phyloP scores from a whole-genome alignment of 1,140 invertebrate genomes.

The Nasonia longicornis region DNA sequence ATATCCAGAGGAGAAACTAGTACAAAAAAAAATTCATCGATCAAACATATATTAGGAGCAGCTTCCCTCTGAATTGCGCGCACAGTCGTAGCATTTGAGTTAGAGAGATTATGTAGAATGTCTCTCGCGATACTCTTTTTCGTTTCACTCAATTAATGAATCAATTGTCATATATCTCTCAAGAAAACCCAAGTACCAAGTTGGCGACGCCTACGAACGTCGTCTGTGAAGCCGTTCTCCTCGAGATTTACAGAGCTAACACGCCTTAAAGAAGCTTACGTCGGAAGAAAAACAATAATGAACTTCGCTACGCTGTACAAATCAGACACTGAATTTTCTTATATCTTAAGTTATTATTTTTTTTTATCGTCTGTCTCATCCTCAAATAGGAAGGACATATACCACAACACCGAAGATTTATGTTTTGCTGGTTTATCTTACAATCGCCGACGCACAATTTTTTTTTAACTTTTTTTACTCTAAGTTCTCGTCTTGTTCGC shows the following conservation, averaged over 20 bases:
- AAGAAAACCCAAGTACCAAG: conserved; percentile 12
- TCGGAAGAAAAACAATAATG: conserved; percentile 19
- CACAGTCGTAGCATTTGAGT: background rate
- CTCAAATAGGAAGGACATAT: conserved; percentile 2
- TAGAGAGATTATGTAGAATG: background rate
- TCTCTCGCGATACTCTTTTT: background rate
- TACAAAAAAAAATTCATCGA: background rate
- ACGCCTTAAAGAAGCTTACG: conserved; percentile 31
- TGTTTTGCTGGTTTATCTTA: conserved; percentile 13
- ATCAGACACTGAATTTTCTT: conserved; percentile 29
- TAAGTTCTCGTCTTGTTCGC: background rate
- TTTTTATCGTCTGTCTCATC: background rate
- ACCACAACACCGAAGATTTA: conserved; percentile 28
- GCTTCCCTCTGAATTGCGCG: background rate
- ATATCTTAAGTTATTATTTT: background rate
- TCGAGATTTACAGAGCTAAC: conserved; percentile 31
- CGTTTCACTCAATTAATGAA: background rate
- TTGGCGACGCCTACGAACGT: background rate
- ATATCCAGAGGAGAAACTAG: conserved; percentile 2
- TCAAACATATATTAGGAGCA: background rate
- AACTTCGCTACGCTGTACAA: conserved; percentile 40
- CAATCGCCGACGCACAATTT: background rate
- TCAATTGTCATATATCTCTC: conserved; percentile 10
- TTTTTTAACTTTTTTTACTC: background rate
- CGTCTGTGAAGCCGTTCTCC: conserved; percentile 19